Evolutionary conservation across 1,140 invertebrate genomes (phyloP), one percentile per base, ranked within the genome.

Genomic region (Cydia splendana): DNA sequence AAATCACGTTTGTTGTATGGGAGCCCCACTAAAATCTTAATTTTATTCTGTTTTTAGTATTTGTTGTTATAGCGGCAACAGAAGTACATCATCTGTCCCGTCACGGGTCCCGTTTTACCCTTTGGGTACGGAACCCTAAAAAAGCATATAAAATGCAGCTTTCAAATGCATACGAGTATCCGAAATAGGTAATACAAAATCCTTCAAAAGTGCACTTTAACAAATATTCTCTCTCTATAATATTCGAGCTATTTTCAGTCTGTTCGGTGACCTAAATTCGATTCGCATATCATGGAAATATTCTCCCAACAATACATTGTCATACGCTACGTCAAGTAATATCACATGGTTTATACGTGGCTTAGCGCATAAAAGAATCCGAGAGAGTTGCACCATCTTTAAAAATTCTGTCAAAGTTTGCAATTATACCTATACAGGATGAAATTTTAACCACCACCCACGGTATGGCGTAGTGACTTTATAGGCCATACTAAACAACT

Each of bases 251-350:
- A 62, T 62, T 62, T 24, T 0, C 18, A 62, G 57, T 62, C 57
- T 18, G 57, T 62, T 20, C 57, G 57, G 57, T 62, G 57, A 20
- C 18, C 57, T 62, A 62, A 62, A 62, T 62, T 62, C 57, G 20
- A 24, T 62, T 62, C 57, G 20, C 9, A 62, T 24, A 62, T 24
- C 57, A 20, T 20, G 9, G 10, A 24, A 62, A 62, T 24, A 62
- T 62, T 24, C 57, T 62, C 15, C 15, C 57, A 62, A 62, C 57
- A 62, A 62, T 62, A 62, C 20, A 7, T 62, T 62, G 57, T 62
- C 57, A 24, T 24, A 24, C 20, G 57, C 57, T 62, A 24, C 53
- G 53, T 57, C 53, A 57, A 57, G 53, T 12, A 62, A 24, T 62
- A 24, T 24, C 20, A 12, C 57, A 24, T 9, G 57, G 57, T 62